Base-by-base conservation (phyloP, 2,113 vertebrate genomes). In the Craseonycteris thonglongyai region DNA sequence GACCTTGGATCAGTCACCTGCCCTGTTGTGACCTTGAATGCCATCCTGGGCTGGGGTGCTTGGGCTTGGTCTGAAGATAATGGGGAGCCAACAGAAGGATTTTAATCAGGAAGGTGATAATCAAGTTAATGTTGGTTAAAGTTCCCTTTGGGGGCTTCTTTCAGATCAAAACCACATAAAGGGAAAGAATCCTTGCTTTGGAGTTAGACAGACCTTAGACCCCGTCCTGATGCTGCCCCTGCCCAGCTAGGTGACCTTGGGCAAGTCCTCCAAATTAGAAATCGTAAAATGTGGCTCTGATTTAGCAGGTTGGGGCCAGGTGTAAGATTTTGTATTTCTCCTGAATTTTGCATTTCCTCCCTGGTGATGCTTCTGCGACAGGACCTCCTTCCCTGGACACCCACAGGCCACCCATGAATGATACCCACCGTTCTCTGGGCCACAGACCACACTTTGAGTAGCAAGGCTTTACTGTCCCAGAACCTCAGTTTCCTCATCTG, bases 321-420 rank as follows among this genome's bases (percentile, higher is more conserved):
- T 14, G 30, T 33, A 54, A 8, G 40, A 47, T 13, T 30, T 18
- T 21, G 38, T 61, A 2, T 71, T 56, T 38, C 78, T 68, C 65
- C 10, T 21, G 19, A 3, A n/a, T 65, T 49, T 42, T 26, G 40
- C 74, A 14, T 79, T n/a, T 87, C 40, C 26, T 49, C 72, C 42
- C 1, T 35, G 56, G 33, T 7, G 15, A 58, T 47, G 42, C 18
- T 63, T 71, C 58, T 38, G 22, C 26, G 30, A 15, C 4, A 35
- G 65, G 24, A 51, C n/a, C 35, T 11, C 0, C 40, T 13, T 51
- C n/a, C 9, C 72, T 21, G 28, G 58, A 15, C 1, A 1, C 8
- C 33, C 1, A 0, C 21, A 1, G 22, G 68, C 42, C 76, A 11
- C 22, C 0, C 10, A 1, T 0, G 30, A 15, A 5, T 2, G 13